Conservation (phyloP, 2,113 vertebrate genomes). For the Lagopus muta region DNA sequence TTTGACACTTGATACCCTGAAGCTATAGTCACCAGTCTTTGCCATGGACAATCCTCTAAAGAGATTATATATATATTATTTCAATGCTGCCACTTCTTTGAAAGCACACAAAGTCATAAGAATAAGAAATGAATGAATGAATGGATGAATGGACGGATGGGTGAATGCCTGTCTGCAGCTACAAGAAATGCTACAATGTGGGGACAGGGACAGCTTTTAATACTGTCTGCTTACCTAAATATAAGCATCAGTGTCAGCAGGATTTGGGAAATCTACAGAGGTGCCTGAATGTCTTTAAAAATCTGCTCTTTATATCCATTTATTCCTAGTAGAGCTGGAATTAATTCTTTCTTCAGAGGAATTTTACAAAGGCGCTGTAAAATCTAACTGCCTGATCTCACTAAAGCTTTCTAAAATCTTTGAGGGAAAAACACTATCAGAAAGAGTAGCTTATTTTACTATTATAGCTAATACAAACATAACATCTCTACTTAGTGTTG, state of each 20-base stretch:
- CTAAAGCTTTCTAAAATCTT: not conserved
- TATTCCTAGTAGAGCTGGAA: not conserved
- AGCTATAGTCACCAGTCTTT: not conserved
- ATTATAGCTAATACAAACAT: not conserved
- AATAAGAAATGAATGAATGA: not conserved
- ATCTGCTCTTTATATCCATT: not conserved
- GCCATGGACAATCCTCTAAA: not conserved
- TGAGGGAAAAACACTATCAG: not conserved
- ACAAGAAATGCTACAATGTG: not conserved
- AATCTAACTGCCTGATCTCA: not conserved
- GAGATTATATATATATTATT: not conserved
- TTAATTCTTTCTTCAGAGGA: not conserved
- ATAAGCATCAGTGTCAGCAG: not conserved
- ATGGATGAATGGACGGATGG: not conserved
- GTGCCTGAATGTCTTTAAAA: not conserved
- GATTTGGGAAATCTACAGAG: conserved; percentile 3
- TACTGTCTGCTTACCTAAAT: not conserved
- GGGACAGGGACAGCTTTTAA: not conserved
- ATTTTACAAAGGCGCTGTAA: not conserved
- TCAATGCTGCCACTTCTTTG: not conserved
- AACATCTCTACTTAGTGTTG: not conserved
- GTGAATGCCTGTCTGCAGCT: not conserved
- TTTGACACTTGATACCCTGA: not conserved
- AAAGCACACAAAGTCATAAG: not conserved
- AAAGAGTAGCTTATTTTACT: not conserved